Evolutionary conservation across 2,113 vertebrate species (phyloP), one percentile per base, ranked within the genome.

Genomic region (Cyrtonyx montezumae): DNA sequence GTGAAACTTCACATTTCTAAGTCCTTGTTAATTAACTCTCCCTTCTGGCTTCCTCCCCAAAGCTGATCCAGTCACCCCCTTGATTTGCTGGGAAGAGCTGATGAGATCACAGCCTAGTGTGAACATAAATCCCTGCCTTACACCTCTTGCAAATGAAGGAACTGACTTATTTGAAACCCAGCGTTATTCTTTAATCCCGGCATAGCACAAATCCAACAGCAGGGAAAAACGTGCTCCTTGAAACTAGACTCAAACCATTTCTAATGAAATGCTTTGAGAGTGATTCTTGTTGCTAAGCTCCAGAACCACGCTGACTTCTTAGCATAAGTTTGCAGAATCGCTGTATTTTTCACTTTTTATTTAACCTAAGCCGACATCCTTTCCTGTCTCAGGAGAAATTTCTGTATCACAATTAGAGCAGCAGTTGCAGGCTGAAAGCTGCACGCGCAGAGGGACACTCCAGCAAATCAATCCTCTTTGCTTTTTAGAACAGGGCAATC

Each of bases 361-460:
- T 84, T 67, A 58, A 71, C 63, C 42, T 56, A 67, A 73, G 37
- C 25, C 76, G 53, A 53, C 75, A 68, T 58, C 48, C 43, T 59
- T 84, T 46, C 37, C 65, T 65, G n/a, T 77, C 75, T 84, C 65
- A 46, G 53, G 70, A 63, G 74, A 36, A 68, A 84, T 42, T 80
- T 87, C 42, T 58, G 9, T 36, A 11, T 62, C 15, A 1, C 43
- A 22, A 49, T 49, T 18, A 61, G 28, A 67, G 79, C 36, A 84
- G 68, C 74, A 89, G 77, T 71, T 69, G 55, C 66, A 69, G 69
- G 93, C 76, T 78, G 80, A 9, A 82, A 93, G 61, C 79, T 71
- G 45, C 40, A 43, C 34, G 14, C 0, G 14, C 82, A 36, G 21
- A 76, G 59, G 53, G 65, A 67, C 61, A 43, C 70, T 87, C 71